Evolutionary conservation across 2,113 vertebrate genomes (phyloP).

Genomic region (Alethe diademata): DNA sequence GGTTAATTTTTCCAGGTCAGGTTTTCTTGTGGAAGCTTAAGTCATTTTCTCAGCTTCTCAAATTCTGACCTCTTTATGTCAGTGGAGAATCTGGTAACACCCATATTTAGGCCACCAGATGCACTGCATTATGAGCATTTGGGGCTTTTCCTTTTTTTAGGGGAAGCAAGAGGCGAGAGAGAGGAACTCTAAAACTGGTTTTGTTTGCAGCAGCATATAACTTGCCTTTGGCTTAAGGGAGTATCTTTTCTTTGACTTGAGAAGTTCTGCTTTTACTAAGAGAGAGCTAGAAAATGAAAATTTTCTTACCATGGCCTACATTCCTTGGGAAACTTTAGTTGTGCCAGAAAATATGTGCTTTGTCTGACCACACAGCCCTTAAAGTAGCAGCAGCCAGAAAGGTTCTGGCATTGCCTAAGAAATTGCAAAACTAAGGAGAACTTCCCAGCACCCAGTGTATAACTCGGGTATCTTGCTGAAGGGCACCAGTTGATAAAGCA

Average conservation of each 20-base stretch:
- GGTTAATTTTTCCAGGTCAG: conserved; percentile 35
- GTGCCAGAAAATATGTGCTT: neutral
- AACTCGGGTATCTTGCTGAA: neutral
- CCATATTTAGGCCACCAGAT: conserved; percentile 36
- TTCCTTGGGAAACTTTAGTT: neutral
- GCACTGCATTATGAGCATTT: neutral
- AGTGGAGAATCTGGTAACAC: conserved; percentile 19
- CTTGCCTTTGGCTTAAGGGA: neutral
- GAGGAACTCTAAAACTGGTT: neutral
- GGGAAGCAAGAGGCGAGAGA: neutral
- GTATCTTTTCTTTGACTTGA: neutral
- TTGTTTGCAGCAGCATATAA: neutral
- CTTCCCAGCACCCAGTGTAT: neutral
- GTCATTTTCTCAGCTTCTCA: conserved; percentile 38
- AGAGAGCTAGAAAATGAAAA: neutral
- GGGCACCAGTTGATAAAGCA: neutral
- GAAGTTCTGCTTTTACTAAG: neutral
- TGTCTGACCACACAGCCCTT: neutral
- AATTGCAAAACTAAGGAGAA: neutral
- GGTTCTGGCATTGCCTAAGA: neutral
- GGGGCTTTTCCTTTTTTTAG: neutral
- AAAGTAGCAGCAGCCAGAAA: neutral
- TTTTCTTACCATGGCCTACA: neutral
- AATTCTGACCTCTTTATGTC: conserved; percentile 23
- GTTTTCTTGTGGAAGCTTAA: conserved; percentile 25